Percentiles rank a stretch among this genome's conserved stretches.
Evolutionary conservation across 2,113 vertebrate species (phyloP).

Genomic region (Colius striatus): DNA sequence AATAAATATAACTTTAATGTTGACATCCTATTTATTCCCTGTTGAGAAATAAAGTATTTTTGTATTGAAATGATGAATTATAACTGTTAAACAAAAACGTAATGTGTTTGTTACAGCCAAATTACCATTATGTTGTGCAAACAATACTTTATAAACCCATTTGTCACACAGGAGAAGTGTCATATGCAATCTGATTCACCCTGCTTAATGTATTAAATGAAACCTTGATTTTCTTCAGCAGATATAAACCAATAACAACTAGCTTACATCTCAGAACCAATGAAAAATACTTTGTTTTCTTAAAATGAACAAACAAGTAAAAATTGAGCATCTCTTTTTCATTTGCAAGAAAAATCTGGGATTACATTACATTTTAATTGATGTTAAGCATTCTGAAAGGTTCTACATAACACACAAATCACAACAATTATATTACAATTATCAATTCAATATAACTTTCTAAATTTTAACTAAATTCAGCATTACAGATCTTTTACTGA

Average conservation of each 20-base stretch:
- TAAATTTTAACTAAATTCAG: not conserved
- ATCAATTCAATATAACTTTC: not conserved
- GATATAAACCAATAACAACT: not conserved
- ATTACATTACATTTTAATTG: not conserved
- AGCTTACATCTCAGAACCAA: not conserved
- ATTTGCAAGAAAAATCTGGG: not conserved
- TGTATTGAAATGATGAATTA: conserved; percentile 63
- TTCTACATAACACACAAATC: not conserved
- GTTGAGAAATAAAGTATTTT: conserved; percentile 54
- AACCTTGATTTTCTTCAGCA: conserved; percentile 28
- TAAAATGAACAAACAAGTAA: not conserved
- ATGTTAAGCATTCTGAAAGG: not conserved
- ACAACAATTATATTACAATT: not conserved
- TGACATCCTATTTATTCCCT: conserved; percentile 48
- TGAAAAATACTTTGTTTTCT: conserved; percentile 39
- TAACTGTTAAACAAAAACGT: conserved; percentile 56
- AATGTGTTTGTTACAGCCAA: conserved; percentile 52
- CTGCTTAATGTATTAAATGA: conserved; percentile 50
- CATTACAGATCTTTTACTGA: not conserved
- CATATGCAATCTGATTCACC: conserved; percentile 62
- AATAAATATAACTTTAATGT: conserved; percentile 1
- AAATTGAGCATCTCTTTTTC: not conserved
- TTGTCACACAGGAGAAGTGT: conserved; percentile 66
- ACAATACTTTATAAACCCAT: conserved; percentile 69
- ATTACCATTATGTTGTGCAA: conserved; percentile 56